Conservation (phyloP, 2,113 vertebrate species). For the Sander lucioperca region DNA sequence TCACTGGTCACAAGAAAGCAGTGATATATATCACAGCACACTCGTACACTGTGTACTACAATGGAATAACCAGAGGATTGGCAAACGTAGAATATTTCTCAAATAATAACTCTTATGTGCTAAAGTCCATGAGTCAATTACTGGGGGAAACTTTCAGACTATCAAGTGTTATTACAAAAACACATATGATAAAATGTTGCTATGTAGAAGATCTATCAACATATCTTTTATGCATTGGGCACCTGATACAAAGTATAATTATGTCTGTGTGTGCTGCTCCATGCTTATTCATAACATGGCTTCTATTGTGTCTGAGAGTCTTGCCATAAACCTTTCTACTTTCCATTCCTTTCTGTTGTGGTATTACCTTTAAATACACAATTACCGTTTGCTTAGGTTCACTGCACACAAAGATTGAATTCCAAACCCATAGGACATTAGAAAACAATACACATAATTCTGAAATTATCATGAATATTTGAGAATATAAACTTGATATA, state of each 20-base stretch:
- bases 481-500: background rate
- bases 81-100: constrained; percentile 3
- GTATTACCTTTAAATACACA: constrained; percentile 37
- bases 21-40: constrained; percentile 27
- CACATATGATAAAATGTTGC: constrained; percentile 8
- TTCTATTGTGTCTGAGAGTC: background rate
- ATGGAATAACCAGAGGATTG: background rate
- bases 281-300: background rate
- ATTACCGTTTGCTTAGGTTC: constrained; percentile 30
- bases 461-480: background rate
- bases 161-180: background rate
- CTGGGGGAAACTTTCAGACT: background rate
- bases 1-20: constrained; percentile 28
- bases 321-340: background rate
- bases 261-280: background rate
- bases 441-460: background rate
- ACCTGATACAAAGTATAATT: constrained; percentile 3
- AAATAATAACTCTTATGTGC: too few relatives aligned
- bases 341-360: constrained; percentile 14
- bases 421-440: constrained; percentile 2
- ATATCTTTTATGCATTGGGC: background rate
- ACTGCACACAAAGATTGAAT: constrained; percentile 34
- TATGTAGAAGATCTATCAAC: background rate
- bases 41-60: background rate
- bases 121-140: background rate